Evolutionary conservation across 2,888 invertebrate species (phyloP).

Genomic region (Opisthograptis luteolata): DNA sequence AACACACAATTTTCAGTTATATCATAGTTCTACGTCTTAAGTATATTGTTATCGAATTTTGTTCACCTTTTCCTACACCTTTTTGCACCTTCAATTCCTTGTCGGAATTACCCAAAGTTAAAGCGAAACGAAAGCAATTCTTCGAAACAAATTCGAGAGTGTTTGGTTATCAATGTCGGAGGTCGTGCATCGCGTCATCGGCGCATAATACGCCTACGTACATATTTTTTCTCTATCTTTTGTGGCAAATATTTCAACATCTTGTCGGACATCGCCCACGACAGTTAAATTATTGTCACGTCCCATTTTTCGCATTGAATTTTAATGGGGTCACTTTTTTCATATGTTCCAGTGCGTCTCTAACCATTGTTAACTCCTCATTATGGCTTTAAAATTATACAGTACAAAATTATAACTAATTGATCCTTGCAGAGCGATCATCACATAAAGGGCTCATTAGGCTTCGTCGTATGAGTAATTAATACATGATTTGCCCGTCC

Average conservation of each 20-base stretch:
- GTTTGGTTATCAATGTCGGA: slow-evolving; percentile 58
- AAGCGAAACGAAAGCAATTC: slow-evolving; percentile 69
- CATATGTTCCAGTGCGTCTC: not conserved
- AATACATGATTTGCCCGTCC: slow-evolving; percentile 78
- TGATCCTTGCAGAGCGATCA: slow-evolving; percentile 40
- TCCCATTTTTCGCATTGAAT: slow-evolving; percentile 15
- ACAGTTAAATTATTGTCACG: slow-evolving; percentile 13
- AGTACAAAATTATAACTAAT: slow-evolving; percentile 34
- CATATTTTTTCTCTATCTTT: slow-evolving; percentile 15
- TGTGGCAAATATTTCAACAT: slow-evolving; percentile 15
- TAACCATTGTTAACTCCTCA: slow-evolving; percentile 8
- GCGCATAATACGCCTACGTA: slow-evolving; percentile 23
- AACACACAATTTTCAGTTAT: too few relatives aligned
- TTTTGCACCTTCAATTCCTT: slow-evolving; percentile 60
- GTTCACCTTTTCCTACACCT: slow-evolving; percentile 31
- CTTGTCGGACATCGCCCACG: slow-evolving; percentile 10
- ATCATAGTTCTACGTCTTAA: too few relatives aligned
- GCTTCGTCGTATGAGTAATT: slow-evolving; percentile 71
- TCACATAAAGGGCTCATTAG: slow-evolving; percentile 65
- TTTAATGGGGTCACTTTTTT: slow-evolving; percentile 18
- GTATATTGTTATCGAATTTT: slow-evolving; percentile 32
- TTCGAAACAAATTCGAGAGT: slow-evolving; percentile 63
- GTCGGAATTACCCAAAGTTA: slow-evolving; percentile 56
- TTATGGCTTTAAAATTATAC: slow-evolving; percentile 16
- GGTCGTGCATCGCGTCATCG: slow-evolving; percentile 50